Conservation (phyloP, 1,140 invertebrate species). For the Drosophila willistoni region DNA sequence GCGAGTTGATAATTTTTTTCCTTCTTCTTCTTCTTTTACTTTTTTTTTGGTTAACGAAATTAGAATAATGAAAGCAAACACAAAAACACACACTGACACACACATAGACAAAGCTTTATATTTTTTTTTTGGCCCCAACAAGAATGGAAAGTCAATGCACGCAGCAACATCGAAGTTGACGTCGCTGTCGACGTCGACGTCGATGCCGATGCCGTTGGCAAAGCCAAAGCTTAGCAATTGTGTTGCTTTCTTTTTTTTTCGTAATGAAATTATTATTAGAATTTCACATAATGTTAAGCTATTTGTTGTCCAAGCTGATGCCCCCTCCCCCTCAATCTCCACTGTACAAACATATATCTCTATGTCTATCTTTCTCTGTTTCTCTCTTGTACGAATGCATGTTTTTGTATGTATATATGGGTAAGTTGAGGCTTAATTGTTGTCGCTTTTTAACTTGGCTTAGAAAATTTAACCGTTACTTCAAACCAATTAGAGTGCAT, state of each 20-base stretch:
- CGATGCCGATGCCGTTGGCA: conserved; percentile 27
- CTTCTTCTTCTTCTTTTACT: conserved; percentile 34
- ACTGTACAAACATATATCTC: not conserved
- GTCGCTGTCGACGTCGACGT: conserved; percentile 20
- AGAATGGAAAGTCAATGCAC: conserved; percentile 80
- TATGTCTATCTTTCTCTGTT: not conserved
- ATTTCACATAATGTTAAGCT: conserved; percentile 66
- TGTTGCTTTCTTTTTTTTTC: conserved; percentile 69
- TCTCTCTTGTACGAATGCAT: not conserved
- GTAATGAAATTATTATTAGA: conserved; percentile 72
- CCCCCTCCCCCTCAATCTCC: no score
- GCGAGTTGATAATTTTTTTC: conserved; percentile 53
- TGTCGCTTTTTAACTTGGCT: conserved; percentile 42
- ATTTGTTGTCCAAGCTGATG: conserved; percentile 30
- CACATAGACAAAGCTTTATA: conserved; percentile 10
- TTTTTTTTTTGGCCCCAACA: conserved; percentile 21
- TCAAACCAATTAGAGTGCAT: conserved; percentile 50
- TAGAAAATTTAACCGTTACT: conserved; percentile 37
- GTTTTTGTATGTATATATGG: not conserved
- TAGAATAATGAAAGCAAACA: conserved; percentile 66
- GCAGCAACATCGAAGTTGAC: conserved; percentile 51
- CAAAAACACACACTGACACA: conserved; percentile 12
- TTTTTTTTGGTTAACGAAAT: conserved; percentile 51
- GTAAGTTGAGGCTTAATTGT: conserved; percentile 37
- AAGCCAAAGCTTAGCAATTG: conserved; percentile 46